A percentile compares a stretch with the other conserved stretches of the same genome.
Conservation (phyloP, 2,888 invertebrate species). For the Ornithoptera alexandrae region DNA sequence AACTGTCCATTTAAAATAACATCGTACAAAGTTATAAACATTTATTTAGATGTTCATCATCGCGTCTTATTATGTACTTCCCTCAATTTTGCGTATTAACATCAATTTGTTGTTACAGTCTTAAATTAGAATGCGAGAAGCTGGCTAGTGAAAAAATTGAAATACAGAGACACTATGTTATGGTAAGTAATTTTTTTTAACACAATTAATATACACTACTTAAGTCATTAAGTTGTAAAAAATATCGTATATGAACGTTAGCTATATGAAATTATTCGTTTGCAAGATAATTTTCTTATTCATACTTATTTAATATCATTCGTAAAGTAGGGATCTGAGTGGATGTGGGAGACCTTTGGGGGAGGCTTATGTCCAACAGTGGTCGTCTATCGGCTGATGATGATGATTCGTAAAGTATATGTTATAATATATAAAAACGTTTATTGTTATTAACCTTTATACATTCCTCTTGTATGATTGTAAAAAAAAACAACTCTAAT, state of each 20-base stretch:
- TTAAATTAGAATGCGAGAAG: constrained; percentile 94
- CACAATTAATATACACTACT: no score
- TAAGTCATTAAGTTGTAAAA: no score
- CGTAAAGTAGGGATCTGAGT: constrained; percentile 22
- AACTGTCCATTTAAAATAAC: no score
- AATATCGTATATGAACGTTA: no score
- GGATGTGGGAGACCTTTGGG: no score
- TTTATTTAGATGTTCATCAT: neutral
- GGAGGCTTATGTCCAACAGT: no score
- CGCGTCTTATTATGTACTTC: no score
- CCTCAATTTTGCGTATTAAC: neutral
- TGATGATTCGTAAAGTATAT: no score
- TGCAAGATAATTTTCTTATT: constrained; percentile 40
- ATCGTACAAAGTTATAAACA: no score
- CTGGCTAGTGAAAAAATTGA: constrained; percentile 93
- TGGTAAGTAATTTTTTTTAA: constrained; percentile 82
- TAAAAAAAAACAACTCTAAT: neutral
- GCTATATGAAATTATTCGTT: no score
- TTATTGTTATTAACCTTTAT: constrained; percentile 32
- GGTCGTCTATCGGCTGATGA: no score
- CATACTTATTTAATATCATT: constrained; percentile 43
- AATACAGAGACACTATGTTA: constrained; percentile 94
- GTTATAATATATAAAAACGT: constrained; percentile 31
- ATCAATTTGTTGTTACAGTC: constrained; percentile 77
- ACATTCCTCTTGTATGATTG: constrained; percentile 6